These are phyloP conservation scores for Slavum lentiscoides DNA, from an alignment of 2,888 invertebrate genomes.

Conservation along the genomic window DNA sequence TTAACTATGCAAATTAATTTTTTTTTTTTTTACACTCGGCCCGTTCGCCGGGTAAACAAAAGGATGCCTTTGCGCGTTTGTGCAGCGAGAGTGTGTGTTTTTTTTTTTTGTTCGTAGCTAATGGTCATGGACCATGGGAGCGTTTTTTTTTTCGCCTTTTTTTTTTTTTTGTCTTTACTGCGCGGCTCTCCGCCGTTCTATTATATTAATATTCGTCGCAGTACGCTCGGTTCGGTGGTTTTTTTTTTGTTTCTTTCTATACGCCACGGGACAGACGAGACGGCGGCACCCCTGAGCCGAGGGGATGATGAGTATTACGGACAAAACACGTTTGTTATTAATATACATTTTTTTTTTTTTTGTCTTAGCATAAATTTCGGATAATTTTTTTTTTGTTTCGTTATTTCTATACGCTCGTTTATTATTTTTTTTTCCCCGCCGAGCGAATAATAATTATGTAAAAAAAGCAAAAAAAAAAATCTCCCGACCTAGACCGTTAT, in stretches of 20 bases:
- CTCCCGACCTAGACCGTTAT: constrained; percentile 24
- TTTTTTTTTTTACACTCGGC: constrained; percentile 53
- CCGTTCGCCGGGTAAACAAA: constrained; percentile 44
- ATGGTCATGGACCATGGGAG: constrained; percentile 55
- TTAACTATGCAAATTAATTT: constrained; percentile 57
- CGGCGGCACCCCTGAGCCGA: not conserved
- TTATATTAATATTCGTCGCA: not conserved
- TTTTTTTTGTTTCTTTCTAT: not conserved
- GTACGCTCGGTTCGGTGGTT: not conserved
- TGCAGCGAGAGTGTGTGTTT: constrained; percentile 3
- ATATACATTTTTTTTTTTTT: constrained; percentile 18
- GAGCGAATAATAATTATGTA: constrained; percentile 30
- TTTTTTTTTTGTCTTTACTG: constrained; percentile 32
- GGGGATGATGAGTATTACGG: constrained; percentile 43
- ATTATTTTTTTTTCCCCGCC: constrained; percentile 7
- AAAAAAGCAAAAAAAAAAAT: too few relatives aligned
- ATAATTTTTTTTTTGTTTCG: constrained; percentile 11
- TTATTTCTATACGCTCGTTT: not conserved
- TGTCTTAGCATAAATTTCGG: constrained; percentile 47
- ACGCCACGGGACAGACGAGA: too few relatives aligned
- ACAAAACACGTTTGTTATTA: constrained; percentile 20
- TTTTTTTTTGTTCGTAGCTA: constrained; percentile 55
- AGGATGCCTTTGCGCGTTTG: constrained; percentile 54
- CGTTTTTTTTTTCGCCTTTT: not conserved
- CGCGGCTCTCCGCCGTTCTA: constrained; percentile 26